Evolutionary conservation across 1,140 invertebrate genomes (phyloP).

Genomic region (Drosophila burlai): DNA sequence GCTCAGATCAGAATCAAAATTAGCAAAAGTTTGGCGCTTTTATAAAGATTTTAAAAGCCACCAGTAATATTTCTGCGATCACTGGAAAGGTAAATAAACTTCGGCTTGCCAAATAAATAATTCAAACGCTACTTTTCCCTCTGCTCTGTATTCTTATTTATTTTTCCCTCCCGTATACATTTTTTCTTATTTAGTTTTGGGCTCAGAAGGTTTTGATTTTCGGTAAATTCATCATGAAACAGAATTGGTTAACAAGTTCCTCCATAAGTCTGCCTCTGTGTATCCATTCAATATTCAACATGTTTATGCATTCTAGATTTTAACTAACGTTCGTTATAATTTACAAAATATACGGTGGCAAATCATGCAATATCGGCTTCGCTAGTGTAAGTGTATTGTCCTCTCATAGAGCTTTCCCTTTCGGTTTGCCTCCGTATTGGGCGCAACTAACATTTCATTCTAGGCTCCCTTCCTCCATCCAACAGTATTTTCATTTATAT

Average conservation of each 20-base stretch:
- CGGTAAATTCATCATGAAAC: conserved; percentile 72
- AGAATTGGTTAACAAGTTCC: conserved; percentile 67
- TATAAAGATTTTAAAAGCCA: too few species aligned
- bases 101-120: background rate
- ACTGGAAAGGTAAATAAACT: background rate
- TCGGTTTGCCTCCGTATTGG: background rate
- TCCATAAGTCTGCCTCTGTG: conserved; percentile 24
- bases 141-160: conserved; percentile 34
- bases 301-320: conserved; percentile 38
- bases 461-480: background rate
- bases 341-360: conserved; percentile 41
- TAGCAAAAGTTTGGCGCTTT: background rate
- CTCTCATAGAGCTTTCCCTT: conserved; percentile 15
- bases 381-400: conserved; percentile 55
- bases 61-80: background rate
- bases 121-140: conserved; percentile 16
- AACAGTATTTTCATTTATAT: conserved; percentile 1
- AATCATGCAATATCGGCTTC: conserved; percentile 13
- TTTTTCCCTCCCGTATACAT: conserved; percentile 14
- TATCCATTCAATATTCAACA: conserved; percentile 54
- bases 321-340: conserved; percentile 38
- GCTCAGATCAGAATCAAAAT: too few species aligned
- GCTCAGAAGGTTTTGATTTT: conserved; percentile 53
- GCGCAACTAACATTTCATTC: conserved; percentile 12
- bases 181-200: conserved; percentile 39